Conservation (phyloP, 2,797 vertebrate species). For the Chrysocyon brachyurus region DNA sequence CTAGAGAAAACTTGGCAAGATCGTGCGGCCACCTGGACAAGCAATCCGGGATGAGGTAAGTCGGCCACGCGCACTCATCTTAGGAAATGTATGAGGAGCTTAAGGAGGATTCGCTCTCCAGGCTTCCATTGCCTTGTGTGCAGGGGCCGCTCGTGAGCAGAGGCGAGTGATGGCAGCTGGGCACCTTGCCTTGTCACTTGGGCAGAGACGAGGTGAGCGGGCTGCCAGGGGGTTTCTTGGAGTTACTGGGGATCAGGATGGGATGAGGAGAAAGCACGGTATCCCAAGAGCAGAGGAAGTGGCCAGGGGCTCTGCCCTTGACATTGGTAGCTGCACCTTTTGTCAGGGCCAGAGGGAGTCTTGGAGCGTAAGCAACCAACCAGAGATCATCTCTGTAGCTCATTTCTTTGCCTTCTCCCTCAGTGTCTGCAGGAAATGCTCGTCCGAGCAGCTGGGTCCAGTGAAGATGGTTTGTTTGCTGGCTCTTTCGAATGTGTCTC, state of each 20-base stretch:
- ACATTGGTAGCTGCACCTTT: neutral
- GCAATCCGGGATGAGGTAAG: constrained; percentile 72
- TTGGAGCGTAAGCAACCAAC: neutral
- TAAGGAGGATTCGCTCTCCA: constrained; percentile 9
- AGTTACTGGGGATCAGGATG: neutral
- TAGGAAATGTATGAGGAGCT: constrained; percentile 20
- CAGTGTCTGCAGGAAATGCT: neutral
- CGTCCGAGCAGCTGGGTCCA: neutral
- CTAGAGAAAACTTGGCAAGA: constrained; percentile 77
- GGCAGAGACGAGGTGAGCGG: neutral
- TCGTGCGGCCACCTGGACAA: constrained; percentile 76
- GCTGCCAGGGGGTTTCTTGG: neutral
- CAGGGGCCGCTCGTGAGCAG: neutral
- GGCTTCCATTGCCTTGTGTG: neutral
- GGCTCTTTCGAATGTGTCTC: neutral
- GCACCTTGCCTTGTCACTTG: neutral
- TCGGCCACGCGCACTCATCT: neutral
- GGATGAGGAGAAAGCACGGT: neutral
- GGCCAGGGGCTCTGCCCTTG: neutral
- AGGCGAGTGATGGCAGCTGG: neutral
- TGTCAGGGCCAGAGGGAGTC: neutral
- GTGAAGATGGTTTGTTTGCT: neutral
- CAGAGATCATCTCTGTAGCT: neutral
- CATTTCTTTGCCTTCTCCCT: neutral
- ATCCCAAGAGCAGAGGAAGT: neutral